A percentile compares a stretch with the other conserved stretches of the same genome.
Evolutionary conservation across 1,140 invertebrate genomes (phyloP).

Genomic region (Solenopsis fugax): DNA sequence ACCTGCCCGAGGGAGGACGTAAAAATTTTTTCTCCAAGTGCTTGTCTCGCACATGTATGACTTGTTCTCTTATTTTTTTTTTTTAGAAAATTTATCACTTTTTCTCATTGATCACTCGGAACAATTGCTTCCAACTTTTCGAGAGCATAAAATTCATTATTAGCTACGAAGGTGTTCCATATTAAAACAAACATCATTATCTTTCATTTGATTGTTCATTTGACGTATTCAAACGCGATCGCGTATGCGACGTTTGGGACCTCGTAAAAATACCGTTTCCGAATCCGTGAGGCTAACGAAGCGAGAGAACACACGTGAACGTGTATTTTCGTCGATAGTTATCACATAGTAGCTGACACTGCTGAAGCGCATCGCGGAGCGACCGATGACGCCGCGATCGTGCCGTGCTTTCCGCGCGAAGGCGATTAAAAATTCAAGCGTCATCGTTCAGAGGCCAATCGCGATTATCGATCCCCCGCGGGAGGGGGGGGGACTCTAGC

Average conservation of each 20-base stretch:
- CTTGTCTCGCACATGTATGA: neutral
- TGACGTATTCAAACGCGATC: neutral
- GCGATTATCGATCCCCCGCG: constrained; percentile 23
- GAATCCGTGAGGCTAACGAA: neutral
- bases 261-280: neutral
- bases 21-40: neutral
- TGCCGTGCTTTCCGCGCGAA: neutral
- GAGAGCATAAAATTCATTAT: neutral
- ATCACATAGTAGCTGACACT: too few relatives aligned
- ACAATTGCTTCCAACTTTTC: neutral
- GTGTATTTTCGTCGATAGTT: neutral
- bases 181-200: neutral
- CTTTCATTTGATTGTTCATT: neutral
- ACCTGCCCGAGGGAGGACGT: neutral
- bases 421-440: constrained; percentile 29
- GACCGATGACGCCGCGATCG: neutral
- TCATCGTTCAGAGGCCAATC: constrained; percentile 27
- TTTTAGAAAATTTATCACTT: neutral
- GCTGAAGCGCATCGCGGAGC: neutral
- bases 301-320: neutral
- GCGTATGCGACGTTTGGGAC: neutral
- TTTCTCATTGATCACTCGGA: neutral
- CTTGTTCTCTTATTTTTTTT: neutral
- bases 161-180: neutral
- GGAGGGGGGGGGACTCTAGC: neutral